These are phyloP conservation scores for Shinisaurus crocodilurus DNA, from an alignment of 2,113 vertebrate genomes.

Conservation along the genomic window DNA sequence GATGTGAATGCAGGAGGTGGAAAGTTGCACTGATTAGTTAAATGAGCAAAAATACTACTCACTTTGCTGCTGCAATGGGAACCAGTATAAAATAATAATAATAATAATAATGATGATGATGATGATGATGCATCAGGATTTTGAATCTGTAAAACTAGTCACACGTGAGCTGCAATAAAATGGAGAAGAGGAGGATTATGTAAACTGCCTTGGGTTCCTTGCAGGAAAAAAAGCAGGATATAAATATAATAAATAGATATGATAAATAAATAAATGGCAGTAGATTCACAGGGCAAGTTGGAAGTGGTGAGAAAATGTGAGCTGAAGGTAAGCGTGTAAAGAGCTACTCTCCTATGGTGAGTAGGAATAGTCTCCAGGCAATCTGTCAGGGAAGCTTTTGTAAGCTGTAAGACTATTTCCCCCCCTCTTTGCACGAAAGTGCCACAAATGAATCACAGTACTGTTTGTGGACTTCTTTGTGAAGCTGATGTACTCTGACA, in stretches of 20 bases:
- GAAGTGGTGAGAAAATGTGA: not conserved
- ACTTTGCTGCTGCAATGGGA: not conserved
- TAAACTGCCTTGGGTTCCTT: too few relatives aligned
- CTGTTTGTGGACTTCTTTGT: not conserved
- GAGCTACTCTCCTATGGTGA: not conserved
- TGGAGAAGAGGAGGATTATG: too few relatives aligned
- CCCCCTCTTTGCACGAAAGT: not conserved
- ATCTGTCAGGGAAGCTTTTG: not conserved
- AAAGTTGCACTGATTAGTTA: not conserved
- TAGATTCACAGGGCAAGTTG: not conserved
- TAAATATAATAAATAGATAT: too few relatives aligned
- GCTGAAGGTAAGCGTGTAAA: not conserved
- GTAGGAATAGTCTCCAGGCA: not conserved
- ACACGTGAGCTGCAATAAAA: not conserved
- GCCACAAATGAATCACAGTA: not conserved
- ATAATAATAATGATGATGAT: not conserved
- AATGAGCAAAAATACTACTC: not conserved
- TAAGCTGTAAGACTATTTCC: not conserved
- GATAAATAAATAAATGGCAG: not conserved
- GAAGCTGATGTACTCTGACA: not conserved
- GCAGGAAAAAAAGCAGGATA: too few relatives aligned
- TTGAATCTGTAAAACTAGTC: not conserved
- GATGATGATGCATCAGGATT: not conserved
- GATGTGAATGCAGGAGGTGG: slow-evolving; percentile 32
- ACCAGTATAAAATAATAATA: too few relatives aligned